Evolutionary conservation across 2,888 invertebrate species (phyloP).

Genomic region (Dinocampus coccinellae): DNA sequence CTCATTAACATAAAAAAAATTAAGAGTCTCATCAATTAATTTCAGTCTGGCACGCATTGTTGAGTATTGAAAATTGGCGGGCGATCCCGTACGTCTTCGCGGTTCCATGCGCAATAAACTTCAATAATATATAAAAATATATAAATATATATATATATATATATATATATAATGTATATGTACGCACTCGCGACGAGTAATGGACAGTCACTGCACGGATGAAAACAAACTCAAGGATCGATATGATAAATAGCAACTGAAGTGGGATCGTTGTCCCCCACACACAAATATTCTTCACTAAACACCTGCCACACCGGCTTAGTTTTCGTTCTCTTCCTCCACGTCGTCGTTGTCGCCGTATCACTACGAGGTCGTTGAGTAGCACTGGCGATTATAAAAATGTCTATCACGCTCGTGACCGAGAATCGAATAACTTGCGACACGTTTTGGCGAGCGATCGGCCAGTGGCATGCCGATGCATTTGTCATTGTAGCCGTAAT

Average conservation of each 20-base stretch:
- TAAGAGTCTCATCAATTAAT: neutral
- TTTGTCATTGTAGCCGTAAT: constrained; percentile 43
- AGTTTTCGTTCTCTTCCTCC: constrained; percentile 30
- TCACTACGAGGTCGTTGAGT: constrained; percentile 48
- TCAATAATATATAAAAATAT: neutral
- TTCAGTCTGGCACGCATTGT: constrained; percentile 12
- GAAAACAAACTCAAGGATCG: constrained; percentile 5
- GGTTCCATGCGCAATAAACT: constrained; percentile 10
- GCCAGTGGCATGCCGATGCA: constrained; percentile 47
- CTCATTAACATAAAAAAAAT: constrained; percentile 3
- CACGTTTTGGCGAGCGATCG: constrained; percentile 55
- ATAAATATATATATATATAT: neutral
- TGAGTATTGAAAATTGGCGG: constrained; percentile 17
- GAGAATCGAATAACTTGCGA: constrained; percentile 56
- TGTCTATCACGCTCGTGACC: constrained; percentile 55
- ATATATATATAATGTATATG: neutral
- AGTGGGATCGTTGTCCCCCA: constrained; percentile 10
- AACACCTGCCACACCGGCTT: neutral
- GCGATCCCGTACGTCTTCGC: neutral
- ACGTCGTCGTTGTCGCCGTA: constrained; percentile 31
- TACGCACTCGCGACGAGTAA: neutral
- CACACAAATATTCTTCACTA: neutral
- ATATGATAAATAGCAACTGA: neutral
- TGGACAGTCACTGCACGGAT: neutral
- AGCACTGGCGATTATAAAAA: constrained; percentile 52